Evolutionary conservation across 2,797 vertebrate species (phyloP).

Genomic region (Ctenopoma kingsleyae): DNA sequence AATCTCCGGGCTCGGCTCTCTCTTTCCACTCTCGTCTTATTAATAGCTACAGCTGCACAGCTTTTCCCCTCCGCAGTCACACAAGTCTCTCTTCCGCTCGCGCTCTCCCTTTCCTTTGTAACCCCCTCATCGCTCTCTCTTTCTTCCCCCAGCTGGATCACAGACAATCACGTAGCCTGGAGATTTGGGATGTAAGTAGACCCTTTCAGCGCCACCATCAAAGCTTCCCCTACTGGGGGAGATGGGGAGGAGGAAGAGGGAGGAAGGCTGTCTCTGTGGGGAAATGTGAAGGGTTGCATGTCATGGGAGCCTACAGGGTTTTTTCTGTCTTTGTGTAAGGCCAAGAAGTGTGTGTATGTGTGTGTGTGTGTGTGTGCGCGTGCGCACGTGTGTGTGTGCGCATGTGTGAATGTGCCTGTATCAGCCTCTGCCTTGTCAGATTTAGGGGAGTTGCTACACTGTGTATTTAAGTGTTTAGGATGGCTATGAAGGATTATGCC

Average conservation of each 20-base stretch:
- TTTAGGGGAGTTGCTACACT: slow-evolving; percentile 73
- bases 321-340: slow-evolving; percentile 70
- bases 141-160: slow-evolving; percentile 86
- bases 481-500: slow-evolving; percentile 77
- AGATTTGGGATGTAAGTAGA: slow-evolving; percentile 91
- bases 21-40: slow-evolving; percentile 80
- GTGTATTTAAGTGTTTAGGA: slow-evolving; percentile 80
- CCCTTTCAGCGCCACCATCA: slow-evolving; percentile 84
- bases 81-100: slow-evolving; percentile 75
- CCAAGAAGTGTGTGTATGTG: slow-evolving; percentile 45
- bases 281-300: slow-evolving; percentile 81
- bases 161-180: slow-evolving; percentile 88
- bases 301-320: slow-evolving; percentile 73
- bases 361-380: too few relatives aligned
- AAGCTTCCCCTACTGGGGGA: slow-evolving; percentile 73
- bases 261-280: slow-evolving; percentile 65
- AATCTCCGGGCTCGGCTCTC: slow-evolving; percentile 77
- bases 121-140: slow-evolving; percentile 64
- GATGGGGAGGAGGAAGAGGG: slow-evolving; percentile 37
- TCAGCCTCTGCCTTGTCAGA: slow-evolving; percentile 72
- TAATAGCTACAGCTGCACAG: slow-evolving; percentile 83
- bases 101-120: slow-evolving; percentile 73
- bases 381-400: neutral
- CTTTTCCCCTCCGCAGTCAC: slow-evolving; percentile 73
- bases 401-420: slow-evolving; percentile 36